Evolutionary conservation across 2,888 invertebrate genomes (phyloP), one percentile per base, ranked within the genome.

Genomic region (Salpingus planirostris): DNA sequence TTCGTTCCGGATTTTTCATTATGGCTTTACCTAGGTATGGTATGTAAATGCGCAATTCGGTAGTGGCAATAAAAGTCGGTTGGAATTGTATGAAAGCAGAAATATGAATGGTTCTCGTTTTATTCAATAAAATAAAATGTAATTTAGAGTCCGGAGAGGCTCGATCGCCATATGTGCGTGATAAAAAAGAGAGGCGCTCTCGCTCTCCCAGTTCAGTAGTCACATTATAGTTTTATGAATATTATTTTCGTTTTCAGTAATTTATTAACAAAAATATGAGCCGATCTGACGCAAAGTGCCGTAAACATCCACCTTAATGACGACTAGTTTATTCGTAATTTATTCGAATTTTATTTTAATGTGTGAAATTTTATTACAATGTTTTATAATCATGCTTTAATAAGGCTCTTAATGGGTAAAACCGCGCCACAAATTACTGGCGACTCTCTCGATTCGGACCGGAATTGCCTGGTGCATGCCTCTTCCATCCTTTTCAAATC

Each of bases 341-440:
- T 65, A 65, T 65, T 54, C 55, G 64, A 63, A 62, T 65, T 65
- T 65, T 65, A 65, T 65, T 65, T 65, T 65, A 65, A 65, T 65
- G 62, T 57, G 62, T 60, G 56, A 64, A 64, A 62, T 65, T 65
- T 65, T 65, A 65, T 65, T 63, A 62, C 64, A 62, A 64, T 64
- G 62, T 65, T 64, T 64, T 64, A 64, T 64, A 65, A 65, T 65
- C 62, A 62, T 60, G 59, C 54, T 62, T 65, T 65, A 65, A 65
- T 65, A 64, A 64, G 63, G 52, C 55, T 57, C 55, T 62, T 63
- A 61, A 60, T 59, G 57, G 54, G 47, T 42, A 43, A 52, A 55
- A 54, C 58, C 54, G 57, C 59, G 52, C 58, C 56, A 60, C 58
- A 60, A 60, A 60, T 57, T 58, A 54, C 54, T 46, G 36, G 40